phyloP scores from a whole-genome alignment of 2,888 invertebrate genomes.

The Bombylius major region DNA sequence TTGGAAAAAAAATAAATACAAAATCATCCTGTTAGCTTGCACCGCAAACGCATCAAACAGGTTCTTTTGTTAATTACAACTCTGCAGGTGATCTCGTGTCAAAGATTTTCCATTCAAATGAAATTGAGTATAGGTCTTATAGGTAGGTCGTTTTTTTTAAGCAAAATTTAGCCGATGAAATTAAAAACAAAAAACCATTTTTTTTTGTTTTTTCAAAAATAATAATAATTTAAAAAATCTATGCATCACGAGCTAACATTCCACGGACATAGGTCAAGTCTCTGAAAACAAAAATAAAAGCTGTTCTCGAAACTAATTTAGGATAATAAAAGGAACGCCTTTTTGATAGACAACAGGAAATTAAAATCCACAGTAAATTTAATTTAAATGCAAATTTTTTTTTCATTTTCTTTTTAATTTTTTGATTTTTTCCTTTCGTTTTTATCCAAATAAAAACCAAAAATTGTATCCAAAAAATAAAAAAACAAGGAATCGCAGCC shows the following conservation, averaged over 20 bases:
- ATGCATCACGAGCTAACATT: no score
- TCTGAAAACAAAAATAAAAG: no score
- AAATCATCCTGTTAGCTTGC: neutral
- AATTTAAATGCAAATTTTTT: constrained; percentile 9
- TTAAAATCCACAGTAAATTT: constrained; percentile 4
- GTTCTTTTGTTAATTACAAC: neutral
- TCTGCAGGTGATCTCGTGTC: neutral
- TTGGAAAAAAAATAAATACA: neutral
- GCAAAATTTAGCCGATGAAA: no score
- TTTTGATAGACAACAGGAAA: constrained; percentile 8
- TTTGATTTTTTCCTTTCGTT: neutral
- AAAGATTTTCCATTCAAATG: no score
- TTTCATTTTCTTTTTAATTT: neutral
- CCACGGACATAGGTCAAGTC: no score
- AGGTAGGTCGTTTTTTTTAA: no score
- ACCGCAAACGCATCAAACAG: neutral
- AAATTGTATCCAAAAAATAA: neutral
- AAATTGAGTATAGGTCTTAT: no score
- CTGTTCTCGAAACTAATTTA: neutral
- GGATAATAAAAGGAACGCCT: neutral
- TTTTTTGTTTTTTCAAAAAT: no score
- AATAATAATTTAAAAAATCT: no score
- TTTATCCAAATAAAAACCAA: neutral
- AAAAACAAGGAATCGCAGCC: neutral
- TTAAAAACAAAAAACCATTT: no score